phyloP scores from a whole-genome alignment of 1,140 invertebrate genomes.

The Notospermus geniculatus region DNA sequence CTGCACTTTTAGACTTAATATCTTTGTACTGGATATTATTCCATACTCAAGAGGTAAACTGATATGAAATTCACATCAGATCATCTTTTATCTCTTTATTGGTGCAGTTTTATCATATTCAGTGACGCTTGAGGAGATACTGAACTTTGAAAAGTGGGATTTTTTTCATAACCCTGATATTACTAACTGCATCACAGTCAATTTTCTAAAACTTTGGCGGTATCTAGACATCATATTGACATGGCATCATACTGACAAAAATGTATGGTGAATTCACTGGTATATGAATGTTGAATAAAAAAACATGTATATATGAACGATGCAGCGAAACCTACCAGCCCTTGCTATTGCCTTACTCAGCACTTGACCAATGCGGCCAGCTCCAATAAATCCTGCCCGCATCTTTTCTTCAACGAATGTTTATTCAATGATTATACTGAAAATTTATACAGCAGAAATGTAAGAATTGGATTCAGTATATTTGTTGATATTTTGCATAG shows the following conservation, averaged over 20 bases:
- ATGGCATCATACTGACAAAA: too few species aligned
- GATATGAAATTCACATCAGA: too few species aligned
- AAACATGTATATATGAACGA: not conserved
- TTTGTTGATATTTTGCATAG: too few species aligned
- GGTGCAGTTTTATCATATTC: too few species aligned
- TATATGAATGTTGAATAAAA: not conserved
- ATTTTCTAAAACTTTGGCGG: not conserved
- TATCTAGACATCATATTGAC: too few species aligned
- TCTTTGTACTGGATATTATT: too few species aligned
- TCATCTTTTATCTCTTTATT: too few species aligned
- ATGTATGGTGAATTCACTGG: not conserved
- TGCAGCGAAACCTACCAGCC: not conserved
- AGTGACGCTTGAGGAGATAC: too few species aligned
- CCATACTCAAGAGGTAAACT: too few species aligned
- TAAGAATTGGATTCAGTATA: too few species aligned
- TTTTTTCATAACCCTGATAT: not conserved
- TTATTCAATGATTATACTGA: not conserved
- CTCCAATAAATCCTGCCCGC: not conserved
- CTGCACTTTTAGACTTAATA: too few species aligned
- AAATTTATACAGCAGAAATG: not conserved
- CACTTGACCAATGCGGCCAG: conserved; percentile 3
- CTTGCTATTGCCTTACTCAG: not conserved
- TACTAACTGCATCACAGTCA: not conserved
- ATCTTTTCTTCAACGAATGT: not conserved
- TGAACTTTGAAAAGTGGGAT: too few species aligned